These are phyloP conservation scores for Nanorana parkeri DNA, from an alignment of 2,113 vertebrate genomes.

Conservation along the genomic window DNA sequence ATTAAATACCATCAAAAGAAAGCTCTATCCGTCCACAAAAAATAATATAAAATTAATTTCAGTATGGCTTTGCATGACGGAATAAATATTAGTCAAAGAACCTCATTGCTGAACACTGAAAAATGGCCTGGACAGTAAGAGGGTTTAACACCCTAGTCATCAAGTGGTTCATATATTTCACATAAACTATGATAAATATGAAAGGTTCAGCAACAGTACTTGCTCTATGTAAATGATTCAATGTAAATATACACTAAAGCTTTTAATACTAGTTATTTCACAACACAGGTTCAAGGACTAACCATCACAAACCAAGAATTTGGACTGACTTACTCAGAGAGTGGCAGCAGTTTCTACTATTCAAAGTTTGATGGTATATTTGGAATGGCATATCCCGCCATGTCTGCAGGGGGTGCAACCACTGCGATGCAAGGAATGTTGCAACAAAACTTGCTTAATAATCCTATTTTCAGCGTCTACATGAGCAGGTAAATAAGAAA, in stretches of 20 bases:
- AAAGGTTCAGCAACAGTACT: not conserved
- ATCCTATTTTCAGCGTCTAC: conserved; percentile 73
- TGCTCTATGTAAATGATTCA: too few species aligned
- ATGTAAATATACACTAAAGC: too few species aligned
- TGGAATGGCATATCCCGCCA: conserved; percentile 68
- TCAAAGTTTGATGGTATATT: conserved; percentile 70
- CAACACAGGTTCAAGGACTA: conserved; percentile 73
- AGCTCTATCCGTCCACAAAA: too few species aligned
- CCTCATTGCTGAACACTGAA: too few species aligned
- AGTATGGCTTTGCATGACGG: too few species aligned
- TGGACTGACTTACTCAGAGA: conserved; percentile 71
- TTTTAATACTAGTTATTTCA: not conserved
- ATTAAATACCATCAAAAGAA: too few species aligned
- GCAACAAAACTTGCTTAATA: conserved; percentile 65
- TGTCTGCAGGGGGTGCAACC: conserved; percentile 38
- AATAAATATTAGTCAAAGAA: too few species aligned
- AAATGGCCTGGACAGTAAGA: too few species aligned
- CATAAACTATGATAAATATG: too few species aligned
- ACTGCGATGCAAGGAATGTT: conserved; percentile 63
- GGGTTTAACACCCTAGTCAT: too few species aligned
- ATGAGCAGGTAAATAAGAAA: conserved; percentile 51
- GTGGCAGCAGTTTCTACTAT: conserved; percentile 67
- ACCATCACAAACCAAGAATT: conserved; percentile 74
- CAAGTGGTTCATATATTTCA: too few species aligned
- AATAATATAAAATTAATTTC: too few species aligned